Conservation (phyloP, 1,140 invertebrate species). For the Oncopeltus fasciatus region DNA sequence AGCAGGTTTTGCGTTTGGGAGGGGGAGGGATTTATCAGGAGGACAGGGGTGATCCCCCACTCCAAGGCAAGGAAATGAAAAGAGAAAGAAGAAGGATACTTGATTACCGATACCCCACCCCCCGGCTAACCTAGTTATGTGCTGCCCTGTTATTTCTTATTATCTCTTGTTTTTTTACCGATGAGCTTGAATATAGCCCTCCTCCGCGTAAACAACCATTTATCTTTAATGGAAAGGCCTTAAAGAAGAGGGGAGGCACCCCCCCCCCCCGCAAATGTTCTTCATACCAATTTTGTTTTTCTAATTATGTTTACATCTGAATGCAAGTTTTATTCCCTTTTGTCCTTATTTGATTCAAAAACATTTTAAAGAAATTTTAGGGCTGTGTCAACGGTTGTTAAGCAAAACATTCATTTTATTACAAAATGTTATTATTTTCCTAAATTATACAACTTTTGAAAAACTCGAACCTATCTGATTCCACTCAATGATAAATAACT, state of each 20-base stretch:
- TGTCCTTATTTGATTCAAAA: too few relatives aligned
- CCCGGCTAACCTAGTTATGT: not conserved
- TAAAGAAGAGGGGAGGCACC: not conserved
- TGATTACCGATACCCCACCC: conserved; percentile 2
- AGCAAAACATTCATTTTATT: too few relatives aligned
- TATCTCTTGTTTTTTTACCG: conserved; percentile 1
- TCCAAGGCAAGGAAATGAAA: not conserved
- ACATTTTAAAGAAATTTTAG: too few relatives aligned
- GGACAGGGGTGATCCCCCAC: not conserved
- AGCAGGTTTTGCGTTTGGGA: conserved; percentile 17
- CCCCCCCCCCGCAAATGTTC: too few relatives aligned
- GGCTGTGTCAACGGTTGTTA: too few relatives aligned
- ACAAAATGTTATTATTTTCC: too few relatives aligned
- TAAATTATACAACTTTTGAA: too few relatives aligned
- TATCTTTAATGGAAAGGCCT: not conserved
- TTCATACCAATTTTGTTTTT: too few relatives aligned
- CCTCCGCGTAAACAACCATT: not conserved
- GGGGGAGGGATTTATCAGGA: not conserved
- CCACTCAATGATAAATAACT: too few relatives aligned
- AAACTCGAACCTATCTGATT: too few relatives aligned
- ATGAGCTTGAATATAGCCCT: not conserved
- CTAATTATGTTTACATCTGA: too few relatives aligned
- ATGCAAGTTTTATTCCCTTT: too few relatives aligned
- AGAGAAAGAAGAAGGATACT: not conserved
- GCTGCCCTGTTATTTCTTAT: not conserved